Evolutionary conservation across 2,888 invertebrate species (phyloP), one percentile per base, ranked within the genome.

Genomic region (Elysia crispata): DNA sequence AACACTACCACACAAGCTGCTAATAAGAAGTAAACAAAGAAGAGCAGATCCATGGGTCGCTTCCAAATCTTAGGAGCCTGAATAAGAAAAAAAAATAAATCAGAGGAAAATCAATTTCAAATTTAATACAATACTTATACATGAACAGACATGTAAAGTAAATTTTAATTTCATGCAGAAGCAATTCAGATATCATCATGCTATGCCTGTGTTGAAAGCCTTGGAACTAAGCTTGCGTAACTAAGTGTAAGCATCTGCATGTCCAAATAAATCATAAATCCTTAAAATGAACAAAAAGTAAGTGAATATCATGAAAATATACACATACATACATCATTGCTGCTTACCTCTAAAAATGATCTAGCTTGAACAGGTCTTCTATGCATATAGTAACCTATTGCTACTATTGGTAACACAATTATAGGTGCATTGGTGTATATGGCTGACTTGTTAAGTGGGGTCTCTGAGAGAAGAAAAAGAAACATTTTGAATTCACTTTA

Each of bases 21-120:
- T 33, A 62, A 23, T 6, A 80, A 20, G 49, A 77, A 79, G 69
- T 70, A 82, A 20, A 72, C 6, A 6, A 82, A 8, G 31, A 82
- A 82, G 3, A 82, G 25, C 18, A 75, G 30, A 72, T 80, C 82
- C 25, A 80, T 15, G 23, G 80, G 82, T 20, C 82, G 67, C 31
- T 66, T 74, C 80, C 74, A 80, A 15, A 82, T 76, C 23, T 64
- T 67, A 8, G 70, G 18, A 50, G 18, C 70, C 77, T 77, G 69
- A 20, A 25, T 31, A 8, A 8, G n/a, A 23, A 25, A 60, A 25
- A 60, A 60, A 60, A 60, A n/a, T 54, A 15, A 54, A 54, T 54
- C 18, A 13, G 18, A 54, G 6, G n/a, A 60, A 3, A 60, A 8
- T 60, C 15, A 23, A 5, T 60, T 25, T 23, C 25, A 25, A n/a